These are phyloP conservation scores for Druceiella hillmani DNA, from an alignment of 2,888 invertebrate species.

Conservation along the genomic window DNA sequence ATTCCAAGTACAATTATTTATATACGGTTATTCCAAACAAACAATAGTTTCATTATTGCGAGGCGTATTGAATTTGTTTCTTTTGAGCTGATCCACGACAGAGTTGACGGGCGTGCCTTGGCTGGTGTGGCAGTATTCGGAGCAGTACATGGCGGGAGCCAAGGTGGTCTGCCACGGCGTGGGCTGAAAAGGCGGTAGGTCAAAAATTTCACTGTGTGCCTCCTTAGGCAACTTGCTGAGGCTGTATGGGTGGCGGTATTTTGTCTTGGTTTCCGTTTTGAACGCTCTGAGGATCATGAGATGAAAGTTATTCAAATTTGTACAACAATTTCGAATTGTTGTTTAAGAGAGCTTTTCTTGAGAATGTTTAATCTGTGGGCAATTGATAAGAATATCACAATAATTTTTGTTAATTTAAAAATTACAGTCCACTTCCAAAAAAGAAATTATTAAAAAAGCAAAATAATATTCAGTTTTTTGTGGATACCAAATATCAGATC, in stretches of 20 bases:
- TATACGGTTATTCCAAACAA: no score
- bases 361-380: neutral
- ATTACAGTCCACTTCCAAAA: no score
- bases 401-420: no score
- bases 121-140: constrained; percentile 42
- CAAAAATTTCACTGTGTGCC: constrained; percentile 37
- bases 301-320: no score
- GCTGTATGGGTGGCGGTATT: constrained; percentile 36
- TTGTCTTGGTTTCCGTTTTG: constrained; percentile 37
- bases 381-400: neutral
- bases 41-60: constrained; percentile 33
- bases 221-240: constrained; percentile 34
- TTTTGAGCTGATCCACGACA: constrained; percentile 37
- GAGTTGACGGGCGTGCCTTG: constrained; percentile 38
- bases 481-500: no score
- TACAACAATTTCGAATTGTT: no score
- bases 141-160: constrained; percentile 47
- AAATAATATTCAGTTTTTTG: no score
- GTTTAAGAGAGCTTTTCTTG: constrained; percentile 12
- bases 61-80: constrained; percentile 30
- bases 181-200: constrained; percentile 39
- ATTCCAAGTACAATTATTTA: no score
- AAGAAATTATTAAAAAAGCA: no score
- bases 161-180: constrained; percentile 44
- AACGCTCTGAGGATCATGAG: constrained; percentile 33